phyloP scores from a whole-genome alignment of 2,888 invertebrate genomes.

The Macropis europaea region DNA sequence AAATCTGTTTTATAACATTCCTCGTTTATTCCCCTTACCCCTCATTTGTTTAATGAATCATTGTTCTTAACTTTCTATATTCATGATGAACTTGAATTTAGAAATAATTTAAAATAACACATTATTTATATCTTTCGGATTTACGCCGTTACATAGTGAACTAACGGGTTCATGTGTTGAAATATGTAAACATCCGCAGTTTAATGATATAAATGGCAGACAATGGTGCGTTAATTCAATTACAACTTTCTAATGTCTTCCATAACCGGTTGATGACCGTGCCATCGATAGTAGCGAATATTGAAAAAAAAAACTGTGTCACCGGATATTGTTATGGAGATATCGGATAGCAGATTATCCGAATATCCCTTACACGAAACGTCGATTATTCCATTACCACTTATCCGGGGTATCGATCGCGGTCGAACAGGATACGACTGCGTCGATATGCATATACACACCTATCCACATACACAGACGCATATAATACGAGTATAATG shows the following conservation, averaged over 20 bases:
- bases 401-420: conserved; percentile 61
- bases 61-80: too few species aligned
- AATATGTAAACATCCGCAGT: too few species aligned
- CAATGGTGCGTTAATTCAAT: conserved; percentile 55
- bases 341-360: conserved; percentile 55
- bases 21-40: too few species aligned
- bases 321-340: conserved; percentile 55
- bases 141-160: too few species aligned
- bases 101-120: too few species aligned
- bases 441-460: conserved; percentile 20
- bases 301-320: conserved; percentile 42
- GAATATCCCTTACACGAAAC: conserved; percentile 62
- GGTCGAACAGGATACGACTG: conserved; percentile 47
- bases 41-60: too few species aligned
- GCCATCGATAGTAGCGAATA: conserved; percentile 6
- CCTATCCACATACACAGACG: conserved; percentile 3
- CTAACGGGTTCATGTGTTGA: too few species aligned
- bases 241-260: conserved; percentile 26
- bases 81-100: too few species aligned
- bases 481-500: conserved; percentile 56
- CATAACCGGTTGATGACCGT: conserved; percentile 11
- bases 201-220: too few species aligned
- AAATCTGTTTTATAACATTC: too few species aligned
- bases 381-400: conserved; percentile 65
- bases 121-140: too few species aligned